phyloP scores from a whole-genome alignment of 2,797 vertebrate genomes.

The Enteromius argenteus region DNA sequence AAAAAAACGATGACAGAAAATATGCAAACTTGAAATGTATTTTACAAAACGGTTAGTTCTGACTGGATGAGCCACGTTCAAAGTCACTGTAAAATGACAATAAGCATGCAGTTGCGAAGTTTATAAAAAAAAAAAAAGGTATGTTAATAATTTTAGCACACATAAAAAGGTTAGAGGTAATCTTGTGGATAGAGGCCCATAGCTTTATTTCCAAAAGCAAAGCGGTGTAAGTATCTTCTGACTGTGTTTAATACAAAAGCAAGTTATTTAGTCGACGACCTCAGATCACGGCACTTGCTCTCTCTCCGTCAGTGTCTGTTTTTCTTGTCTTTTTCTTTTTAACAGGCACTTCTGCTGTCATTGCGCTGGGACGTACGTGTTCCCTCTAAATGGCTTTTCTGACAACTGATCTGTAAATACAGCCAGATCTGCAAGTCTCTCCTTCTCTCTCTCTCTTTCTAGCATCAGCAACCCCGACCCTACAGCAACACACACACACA shows the following conservation, averaged over 20 bases:
- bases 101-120: background rate
- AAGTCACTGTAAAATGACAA: background rate
- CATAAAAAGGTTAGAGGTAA: background rate
- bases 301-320: slow-evolving; percentile 74
- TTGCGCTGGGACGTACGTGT: slow-evolving; percentile 69
- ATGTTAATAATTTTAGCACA: background rate
- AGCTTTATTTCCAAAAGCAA: slow-evolving; percentile 20
- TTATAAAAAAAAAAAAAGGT: background rate
- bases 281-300: slow-evolving; percentile 70
- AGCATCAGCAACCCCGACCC: slow-evolving; percentile 61
- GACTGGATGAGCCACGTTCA: background rate
- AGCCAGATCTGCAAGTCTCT: slow-evolving; percentile 87
- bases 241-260: slow-evolving; percentile 1
- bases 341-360: slow-evolving; percentile 77
- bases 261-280: slow-evolving; percentile 33
- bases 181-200: background rate
- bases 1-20: slow-evolving; percentile 4
- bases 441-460: slow-evolving; percentile 64
- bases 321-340: slow-evolving; percentile 78
- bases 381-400: slow-evolving; percentile 89
- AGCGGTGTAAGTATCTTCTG: background rate
- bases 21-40: background rate
- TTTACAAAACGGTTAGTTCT: background rate
- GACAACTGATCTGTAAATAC: slow-evolving; percentile 99
- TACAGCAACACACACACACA: slow-evolving; percentile 73